These are phyloP conservation scores for Intoshia linei DNA, from an alignment of 1,140 invertebrate species.

Conservation along the genomic window DNA sequence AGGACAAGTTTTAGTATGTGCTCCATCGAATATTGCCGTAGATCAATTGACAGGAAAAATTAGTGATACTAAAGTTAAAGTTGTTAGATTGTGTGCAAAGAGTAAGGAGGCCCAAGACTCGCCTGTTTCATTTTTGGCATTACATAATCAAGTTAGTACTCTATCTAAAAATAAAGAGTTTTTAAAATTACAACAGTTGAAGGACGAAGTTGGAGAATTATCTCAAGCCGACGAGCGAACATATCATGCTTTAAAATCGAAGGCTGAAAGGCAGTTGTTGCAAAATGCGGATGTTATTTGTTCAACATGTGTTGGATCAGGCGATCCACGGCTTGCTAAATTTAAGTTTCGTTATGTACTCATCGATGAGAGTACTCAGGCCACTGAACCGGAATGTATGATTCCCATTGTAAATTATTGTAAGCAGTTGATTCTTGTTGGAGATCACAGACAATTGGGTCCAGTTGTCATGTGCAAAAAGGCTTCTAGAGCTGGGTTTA, in stretches of 20 bases:
- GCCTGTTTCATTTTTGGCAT: conserved; percentile 66
- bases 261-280: conserved; percentile 56
- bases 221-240: conserved; percentile 57
- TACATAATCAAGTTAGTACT: conserved; percentile 65
- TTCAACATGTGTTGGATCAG: conserved; percentile 88
- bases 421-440: conserved; percentile 53
- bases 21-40: conserved; percentile 89
- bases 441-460: conserved; percentile 89
- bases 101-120: conserved; percentile 88
- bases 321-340: conserved; percentile 54
- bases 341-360: conserved; percentile 82
- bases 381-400: conserved; percentile 90
- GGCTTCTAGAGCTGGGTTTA: conserved; percentile 68
- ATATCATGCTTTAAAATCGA: conserved; percentile 56
- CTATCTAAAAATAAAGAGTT: conserved; percentile 33
- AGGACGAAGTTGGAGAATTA: conserved; percentile 78
- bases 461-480: conserved; percentile 99
- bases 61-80: conserved; percentile 70
- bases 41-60: conserved; percentile 97
- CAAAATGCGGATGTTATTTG: conserved; percentile 69
- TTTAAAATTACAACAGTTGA: conserved; percentile 69
- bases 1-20: conserved; percentile 77
- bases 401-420: conserved; percentile 89
- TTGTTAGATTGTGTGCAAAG: conserved; percentile 79
- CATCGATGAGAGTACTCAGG: conserved; percentile 76